Conservation (phyloP, 2,113 vertebrate genomes). For the Neodon shergylaensis region DNA sequence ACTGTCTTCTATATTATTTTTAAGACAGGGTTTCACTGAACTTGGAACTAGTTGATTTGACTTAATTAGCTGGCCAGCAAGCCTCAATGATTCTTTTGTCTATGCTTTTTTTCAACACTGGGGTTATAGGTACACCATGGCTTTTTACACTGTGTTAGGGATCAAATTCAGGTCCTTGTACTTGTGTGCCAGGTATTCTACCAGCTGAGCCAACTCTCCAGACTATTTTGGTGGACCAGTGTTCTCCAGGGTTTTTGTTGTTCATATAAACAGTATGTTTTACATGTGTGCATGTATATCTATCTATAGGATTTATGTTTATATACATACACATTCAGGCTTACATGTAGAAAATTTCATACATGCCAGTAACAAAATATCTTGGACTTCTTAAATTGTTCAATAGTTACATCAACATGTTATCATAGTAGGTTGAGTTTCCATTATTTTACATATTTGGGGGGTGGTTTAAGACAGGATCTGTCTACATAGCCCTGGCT, state of each 20-base stretch:
- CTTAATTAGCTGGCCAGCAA: background rate
- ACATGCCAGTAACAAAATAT: background rate
- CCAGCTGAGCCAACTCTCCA: background rate
- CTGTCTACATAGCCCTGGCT: background rate
- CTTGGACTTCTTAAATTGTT: constrained; percentile 22
- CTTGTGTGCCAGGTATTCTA: background rate
- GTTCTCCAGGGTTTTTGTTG: background rate
- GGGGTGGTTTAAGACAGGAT: background rate
- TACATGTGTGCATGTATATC: constrained; percentile 12
- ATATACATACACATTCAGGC: background rate
- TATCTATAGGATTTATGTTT: background rate
- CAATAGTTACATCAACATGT: background rate
- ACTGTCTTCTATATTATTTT: background rate
- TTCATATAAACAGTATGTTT: background rate
- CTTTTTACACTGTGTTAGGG: background rate
- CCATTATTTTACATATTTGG: constrained; percentile 14
- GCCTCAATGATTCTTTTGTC: background rate
- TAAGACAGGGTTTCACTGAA: background rate
- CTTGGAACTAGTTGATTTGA: background rate
- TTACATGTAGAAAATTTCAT: background rate
- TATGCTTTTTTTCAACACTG: background rate
- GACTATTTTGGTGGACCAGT: background rate
- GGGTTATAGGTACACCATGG: background rate
- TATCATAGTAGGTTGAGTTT: constrained; percentile 11
- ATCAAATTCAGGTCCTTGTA: background rate